Base-by-base conservation (phyloP, 2,888 invertebrate species). In the Lucinisca nassula region DNA sequence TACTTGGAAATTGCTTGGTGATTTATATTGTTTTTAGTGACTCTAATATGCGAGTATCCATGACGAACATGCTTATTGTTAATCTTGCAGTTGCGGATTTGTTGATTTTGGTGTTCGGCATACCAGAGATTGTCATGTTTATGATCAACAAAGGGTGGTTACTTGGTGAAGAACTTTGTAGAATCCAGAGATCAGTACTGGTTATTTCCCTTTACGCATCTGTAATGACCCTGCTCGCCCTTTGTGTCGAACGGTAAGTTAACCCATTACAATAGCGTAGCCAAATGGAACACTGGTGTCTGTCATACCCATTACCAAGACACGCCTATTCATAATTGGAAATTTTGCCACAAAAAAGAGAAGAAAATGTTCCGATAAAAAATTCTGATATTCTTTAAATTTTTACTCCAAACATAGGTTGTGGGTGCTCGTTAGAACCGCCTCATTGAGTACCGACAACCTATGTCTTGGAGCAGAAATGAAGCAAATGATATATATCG, bases 191-290 rank as follows among this genome's bases (percentile, higher is more conserved):
- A 17, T 96, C 96, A 80, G 91, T 96, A 2, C 95, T 97, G 77
- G 96, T 96, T 37, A 94, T 95, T 32, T 95, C 96, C 38, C 93
- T 97, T 32, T 97, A 96, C 92, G 95, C 96, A 0, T 97, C 97
- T 17, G 96, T 97, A 21, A 95, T 96, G 88, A 96, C 96, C 0
- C 95, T 97, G 35, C 93, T 96, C 27, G 96, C 96, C 14, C 95
- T 97, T 0, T 97, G 96, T 88, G 93, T 97, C 73, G 97, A 97
- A 93, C 95, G 95, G 95, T 95, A 90, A 90, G 93, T 81, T 10
- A n/a, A n/a, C n/a, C n/a, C n/a, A n/a, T n/a, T n/a, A n/a, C n/a
- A n/a, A n/a, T n/a, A n/a, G n/a, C n/a, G n/a, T n/a, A n/a, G n/a
- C n/a, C n/a, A n/a, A n/a, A n/a, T n/a, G n/a, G n/a, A n/a, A n/a